A percentile compares a stretch with the other conserved stretches of the same genome.
Evolutionary conservation across 2,797 vertebrate species (phyloP).

Genomic region (Simalia tracyae): DNA sequence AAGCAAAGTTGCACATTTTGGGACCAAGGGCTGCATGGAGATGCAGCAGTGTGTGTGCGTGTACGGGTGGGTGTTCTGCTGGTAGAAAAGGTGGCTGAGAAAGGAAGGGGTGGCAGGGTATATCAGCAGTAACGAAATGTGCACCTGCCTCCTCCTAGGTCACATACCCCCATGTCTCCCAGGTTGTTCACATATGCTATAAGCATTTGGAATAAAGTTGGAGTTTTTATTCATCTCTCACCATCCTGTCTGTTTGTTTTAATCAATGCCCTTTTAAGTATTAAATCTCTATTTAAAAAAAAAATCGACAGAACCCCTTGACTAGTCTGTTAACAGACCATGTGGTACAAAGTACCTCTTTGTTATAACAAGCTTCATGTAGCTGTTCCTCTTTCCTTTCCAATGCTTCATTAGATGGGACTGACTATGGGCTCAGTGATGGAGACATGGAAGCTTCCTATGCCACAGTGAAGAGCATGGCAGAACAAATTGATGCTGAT

Average conservation of each 20-base stretch:
- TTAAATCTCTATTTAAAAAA: neutral
- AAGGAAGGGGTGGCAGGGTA: neutral
- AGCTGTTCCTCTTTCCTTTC: slow-evolving; percentile 18
- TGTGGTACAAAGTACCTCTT: neutral
- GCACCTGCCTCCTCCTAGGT: neutral
- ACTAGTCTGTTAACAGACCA: neutral
- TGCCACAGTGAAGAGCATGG: slow-evolving; percentile 92
- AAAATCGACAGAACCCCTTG: neutral
- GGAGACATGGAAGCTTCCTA: slow-evolving; percentile 95
- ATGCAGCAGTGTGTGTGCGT: neutral
- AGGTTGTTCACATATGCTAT: neutral
- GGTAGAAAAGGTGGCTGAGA: neutral
- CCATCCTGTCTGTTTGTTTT: neutral
- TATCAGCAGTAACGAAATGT: neutral
- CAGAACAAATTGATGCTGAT: slow-evolving; percentile 91
- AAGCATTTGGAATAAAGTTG: neutral
- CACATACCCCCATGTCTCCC: neutral
- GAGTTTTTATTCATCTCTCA: neutral
- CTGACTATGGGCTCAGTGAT: slow-evolving; percentile 92
- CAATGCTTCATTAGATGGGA: slow-evolving; percentile 80
- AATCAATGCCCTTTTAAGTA: neutral
- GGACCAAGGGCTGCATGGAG: neutral
- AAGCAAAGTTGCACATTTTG: neutral
- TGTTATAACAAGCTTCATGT: neutral
- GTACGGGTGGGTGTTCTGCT: neutral